These are phyloP conservation scores for Pithys albifrons DNA, from an alignment of 2,113 vertebrate genomes.

Conservation along the genomic window DNA sequence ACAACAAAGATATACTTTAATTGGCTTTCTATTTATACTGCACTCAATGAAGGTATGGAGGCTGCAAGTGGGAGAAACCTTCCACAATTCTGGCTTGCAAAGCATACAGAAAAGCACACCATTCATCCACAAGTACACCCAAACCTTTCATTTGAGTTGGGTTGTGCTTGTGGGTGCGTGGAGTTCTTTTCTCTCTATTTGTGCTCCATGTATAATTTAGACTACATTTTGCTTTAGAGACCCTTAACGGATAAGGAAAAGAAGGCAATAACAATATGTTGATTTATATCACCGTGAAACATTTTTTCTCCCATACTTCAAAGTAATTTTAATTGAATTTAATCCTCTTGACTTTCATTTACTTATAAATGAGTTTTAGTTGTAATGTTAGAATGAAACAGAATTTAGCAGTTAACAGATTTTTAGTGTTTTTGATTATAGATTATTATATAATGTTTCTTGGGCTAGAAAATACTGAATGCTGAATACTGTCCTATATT, in stretches of 20 bases:
- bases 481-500: slow-evolving; percentile 44
- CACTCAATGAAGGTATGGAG: slow-evolving; percentile 59
- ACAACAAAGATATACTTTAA: slow-evolving; percentile 67
- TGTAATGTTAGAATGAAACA: slow-evolving; percentile 67
- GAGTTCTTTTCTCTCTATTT: slow-evolving; percentile 43
- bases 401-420: slow-evolving; percentile 73
- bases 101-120: slow-evolving; percentile 38
- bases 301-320: slow-evolving; percentile 70
- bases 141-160: slow-evolving; percentile 40
- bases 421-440: slow-evolving; percentile 74
- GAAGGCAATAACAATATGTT: slow-evolving; percentile 69
- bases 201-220: slow-evolving; percentile 57
- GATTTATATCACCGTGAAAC: slow-evolving; percentile 74
- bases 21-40: slow-evolving; percentile 68
- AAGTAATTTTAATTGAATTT: slow-evolving; percentile 82
- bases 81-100: neutral
- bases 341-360: slow-evolving; percentile 80
- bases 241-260: slow-evolving; percentile 67
- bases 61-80: slow-evolving; percentile 42
- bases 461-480: slow-evolving; percentile 57
- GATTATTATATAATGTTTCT: slow-evolving; percentile 73
- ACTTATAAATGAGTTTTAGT: slow-evolving; percentile 78
- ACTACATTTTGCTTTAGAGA: slow-evolving; percentile 65
- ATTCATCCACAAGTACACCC: slow-evolving; percentile 46
- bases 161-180: slow-evolving; percentile 50